A percentile compares a stretch with the other conserved stretches of the same genome.
Evolutionary conservation across 2,888 invertebrate genomes (phyloP).

Genomic region (Alloscopus bannaensis): DNA sequence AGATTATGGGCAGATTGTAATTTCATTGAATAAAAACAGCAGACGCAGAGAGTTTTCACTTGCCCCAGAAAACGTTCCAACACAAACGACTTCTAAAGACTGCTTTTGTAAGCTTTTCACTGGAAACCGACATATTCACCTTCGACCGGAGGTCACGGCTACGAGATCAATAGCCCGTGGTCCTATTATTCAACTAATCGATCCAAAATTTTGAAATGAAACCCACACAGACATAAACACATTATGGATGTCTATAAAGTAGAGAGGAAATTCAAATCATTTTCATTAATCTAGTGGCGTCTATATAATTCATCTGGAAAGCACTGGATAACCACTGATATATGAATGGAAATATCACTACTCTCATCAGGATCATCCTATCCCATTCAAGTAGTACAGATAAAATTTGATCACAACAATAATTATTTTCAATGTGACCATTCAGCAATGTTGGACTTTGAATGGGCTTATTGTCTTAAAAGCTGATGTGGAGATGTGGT

Average conservation of each 20-base stretch:
- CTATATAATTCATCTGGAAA: conserved; percentile 12
- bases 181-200: neutral
- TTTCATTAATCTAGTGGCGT: conserved; percentile 32
- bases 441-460: conserved; percentile 21
- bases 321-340: conserved; percentile 23
- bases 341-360: conserved; percentile 2
- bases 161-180: conserved; percentile 54
- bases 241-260: too few species aligned
- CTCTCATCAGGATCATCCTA: conserved; percentile 11
- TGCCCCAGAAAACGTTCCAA: conserved; percentile 34
- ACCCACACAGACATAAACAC: too few species aligned
- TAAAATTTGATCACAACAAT: conserved; percentile 37
- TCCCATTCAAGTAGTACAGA: conserved; percentile 34
- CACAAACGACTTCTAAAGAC: conserved; percentile 18
- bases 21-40: conserved; percentile 39
- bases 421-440: conserved; percentile 29
- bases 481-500: neutral
- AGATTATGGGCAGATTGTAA: neutral
- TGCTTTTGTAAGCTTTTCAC: conserved; percentile 53
- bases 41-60: conserved; percentile 34
- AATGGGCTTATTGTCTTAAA: conserved; percentile 44
- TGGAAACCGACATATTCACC: conserved; percentile 56
- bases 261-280: too few species aligned
- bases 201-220: neutral
- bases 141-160: conserved; percentile 58